Percentiles rank a stretch among this genome's conserved stretches.
These are phyloP conservation scores for Pseudorhiza aurosa DNA, from an alignment of 30 jellyfish, hydroid and myxozoan genomes.

Conservation along the genomic window DNA sequence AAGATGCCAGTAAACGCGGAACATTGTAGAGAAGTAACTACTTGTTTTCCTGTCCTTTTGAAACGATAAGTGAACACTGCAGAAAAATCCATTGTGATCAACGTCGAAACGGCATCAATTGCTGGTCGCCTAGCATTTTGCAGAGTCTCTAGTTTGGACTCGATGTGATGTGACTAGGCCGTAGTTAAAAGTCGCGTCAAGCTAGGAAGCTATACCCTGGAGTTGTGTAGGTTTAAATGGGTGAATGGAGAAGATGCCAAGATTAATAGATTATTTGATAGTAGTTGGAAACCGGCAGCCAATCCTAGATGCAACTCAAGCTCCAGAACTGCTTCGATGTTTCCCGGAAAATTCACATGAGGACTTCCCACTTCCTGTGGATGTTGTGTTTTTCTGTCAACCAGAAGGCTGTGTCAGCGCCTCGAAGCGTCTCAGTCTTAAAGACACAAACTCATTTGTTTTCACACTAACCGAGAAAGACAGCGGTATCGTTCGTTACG, in stretches of 20 bases:
- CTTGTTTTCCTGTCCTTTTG: background rate
- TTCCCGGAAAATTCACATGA: constrained; percentile 74
- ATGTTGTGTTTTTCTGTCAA: constrained; percentile 92
- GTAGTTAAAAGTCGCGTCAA: too few relatives aligned
- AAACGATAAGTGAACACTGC: background rate
- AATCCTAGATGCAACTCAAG: constrained; percentile 78
- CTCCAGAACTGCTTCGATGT: constrained; percentile 86
- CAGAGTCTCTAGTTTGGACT: too few relatives aligned
- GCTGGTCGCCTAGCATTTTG: background rate
- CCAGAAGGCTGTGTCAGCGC: constrained; percentile 97
- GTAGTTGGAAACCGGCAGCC: constrained; percentile 86
- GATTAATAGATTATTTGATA: constrained; percentile 79
- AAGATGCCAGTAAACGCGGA: background rate
- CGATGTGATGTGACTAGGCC: too few relatives aligned
- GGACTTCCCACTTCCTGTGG: constrained; percentile 91
- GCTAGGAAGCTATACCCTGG: too few relatives aligned
- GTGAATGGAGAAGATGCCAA: constrained; percentile 43
- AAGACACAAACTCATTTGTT: constrained; percentile 84
- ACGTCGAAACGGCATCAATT: background rate
- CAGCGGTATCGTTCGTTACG: constrained; percentile 89
- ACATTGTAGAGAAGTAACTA: background rate
- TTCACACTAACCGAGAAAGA: constrained; percentile 91
- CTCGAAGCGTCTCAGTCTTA: constrained; percentile 80
- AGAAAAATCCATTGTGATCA: background rate
- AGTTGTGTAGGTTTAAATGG: too few relatives aligned